phyloP scores from a whole-genome alignment of 2,797 vertebrate species.

The Ara ararauna region DNA sequence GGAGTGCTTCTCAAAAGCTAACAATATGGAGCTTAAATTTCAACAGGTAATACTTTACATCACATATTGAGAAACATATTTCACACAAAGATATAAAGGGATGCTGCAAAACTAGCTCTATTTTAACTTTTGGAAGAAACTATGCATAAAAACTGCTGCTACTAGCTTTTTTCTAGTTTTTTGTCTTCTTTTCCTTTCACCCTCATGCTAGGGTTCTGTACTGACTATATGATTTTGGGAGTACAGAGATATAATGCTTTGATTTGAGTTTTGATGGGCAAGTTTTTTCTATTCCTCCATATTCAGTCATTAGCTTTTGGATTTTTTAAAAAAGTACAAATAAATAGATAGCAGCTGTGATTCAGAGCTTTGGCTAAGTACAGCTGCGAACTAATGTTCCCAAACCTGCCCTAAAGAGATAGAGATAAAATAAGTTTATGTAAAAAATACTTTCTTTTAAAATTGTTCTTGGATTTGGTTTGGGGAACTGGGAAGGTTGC shows the following conservation, averaged over 20 bases:
- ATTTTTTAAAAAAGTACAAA: neutral
- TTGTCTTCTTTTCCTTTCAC: neutral
- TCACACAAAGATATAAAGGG: neutral
- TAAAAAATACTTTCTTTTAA: neutral
- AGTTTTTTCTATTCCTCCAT: neutral
- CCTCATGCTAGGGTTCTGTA: neutral
- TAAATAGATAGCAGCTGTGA: neutral
- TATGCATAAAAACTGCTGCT: neutral
- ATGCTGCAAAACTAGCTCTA: neutral
- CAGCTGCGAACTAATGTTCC: neutral
- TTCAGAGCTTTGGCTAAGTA: neutral
- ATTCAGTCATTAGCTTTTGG: neutral
- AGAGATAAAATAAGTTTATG: neutral
- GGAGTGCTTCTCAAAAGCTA: neutral
- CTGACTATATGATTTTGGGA: neutral
- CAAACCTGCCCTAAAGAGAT: neutral
- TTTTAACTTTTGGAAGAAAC: neutral
- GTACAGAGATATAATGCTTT: neutral
- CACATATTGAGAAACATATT: neutral
- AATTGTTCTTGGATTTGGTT: neutral
- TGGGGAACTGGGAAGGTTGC: neutral
- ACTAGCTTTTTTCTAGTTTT: neutral
- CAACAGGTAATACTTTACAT: neutral
- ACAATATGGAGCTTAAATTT: neutral
- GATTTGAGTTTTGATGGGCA: neutral